Evolutionary conservation across 2,797 vertebrate species (phyloP).

Genomic region (Centropyge bicolor): DNA sequence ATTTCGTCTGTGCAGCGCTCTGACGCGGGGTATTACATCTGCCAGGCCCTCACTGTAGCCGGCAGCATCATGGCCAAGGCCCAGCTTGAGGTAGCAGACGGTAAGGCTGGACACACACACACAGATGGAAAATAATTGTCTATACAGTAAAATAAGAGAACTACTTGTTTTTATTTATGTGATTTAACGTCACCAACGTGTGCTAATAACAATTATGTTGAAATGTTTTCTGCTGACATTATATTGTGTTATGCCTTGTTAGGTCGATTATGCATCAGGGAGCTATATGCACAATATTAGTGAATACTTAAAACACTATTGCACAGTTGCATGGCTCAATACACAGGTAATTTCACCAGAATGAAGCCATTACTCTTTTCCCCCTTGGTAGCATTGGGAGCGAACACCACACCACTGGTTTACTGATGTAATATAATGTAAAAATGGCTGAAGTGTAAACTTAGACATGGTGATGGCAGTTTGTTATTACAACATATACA

Average conservation of each 20-base stretch:
- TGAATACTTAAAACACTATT: constrained; percentile 16
- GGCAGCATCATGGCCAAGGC: constrained; percentile 97
- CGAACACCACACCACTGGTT: background rate
- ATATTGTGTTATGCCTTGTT: constrained; percentile 10
- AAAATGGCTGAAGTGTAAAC: background rate
- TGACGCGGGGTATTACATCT: constrained; percentile 95
- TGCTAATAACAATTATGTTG: constrained; percentile 11
- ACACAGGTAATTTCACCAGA: constrained; percentile 26
- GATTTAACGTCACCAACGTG: constrained; percentile 6
- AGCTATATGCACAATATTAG: constrained; percentile 26
- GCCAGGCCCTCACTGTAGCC: constrained; percentile 95
- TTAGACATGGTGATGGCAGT: background rate
- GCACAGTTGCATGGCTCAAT: constrained; percentile 29
- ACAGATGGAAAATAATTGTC: constrained; percentile 20
- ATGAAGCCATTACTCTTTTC: constrained; percentile 27
- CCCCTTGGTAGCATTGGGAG: background rate
- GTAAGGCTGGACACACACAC: constrained; percentile 79
- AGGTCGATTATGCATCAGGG: constrained; percentile 25
- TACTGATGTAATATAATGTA: constrained; percentile 1
- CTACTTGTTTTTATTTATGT: background rate
- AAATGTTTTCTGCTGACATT: constrained; percentile 7
- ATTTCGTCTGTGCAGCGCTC: constrained; percentile 92
- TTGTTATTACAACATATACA: background rate
- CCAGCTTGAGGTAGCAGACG: constrained; percentile 96
- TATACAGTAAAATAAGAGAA: background rate